Conservation (phyloP, 2,797 vertebrate species). For the Enteromius argenteus region DNA sequence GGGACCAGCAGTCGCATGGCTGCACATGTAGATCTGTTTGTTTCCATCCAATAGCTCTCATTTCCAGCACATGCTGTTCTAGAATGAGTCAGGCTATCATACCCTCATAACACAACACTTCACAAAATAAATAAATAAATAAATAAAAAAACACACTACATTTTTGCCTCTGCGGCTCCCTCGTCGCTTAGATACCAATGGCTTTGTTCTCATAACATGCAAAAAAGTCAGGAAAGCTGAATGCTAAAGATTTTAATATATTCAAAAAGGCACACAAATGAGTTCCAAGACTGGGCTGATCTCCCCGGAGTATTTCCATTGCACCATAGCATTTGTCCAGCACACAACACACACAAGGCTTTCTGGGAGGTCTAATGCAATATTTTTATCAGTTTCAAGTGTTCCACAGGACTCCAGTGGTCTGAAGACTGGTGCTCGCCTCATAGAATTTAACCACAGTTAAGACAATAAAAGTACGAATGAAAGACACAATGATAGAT, state of each 20-base stretch:
- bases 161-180: not conserved
- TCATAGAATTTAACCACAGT: slow-evolving; percentile 28
- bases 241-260: slow-evolving; percentile 72
- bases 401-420: slow-evolving; percentile 31
- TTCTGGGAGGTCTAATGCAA: slow-evolving; percentile 30
- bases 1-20: slow-evolving; percentile 7
- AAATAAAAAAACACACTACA: not conserved
- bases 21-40: slow-evolving; percentile 22
- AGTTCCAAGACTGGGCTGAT: slow-evolving; percentile 49
- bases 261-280: slow-evolving; percentile 74
- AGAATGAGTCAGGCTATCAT: slow-evolving; percentile 30
- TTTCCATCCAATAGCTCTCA: slow-evolving; percentile 24
- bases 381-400: slow-evolving; percentile 43
- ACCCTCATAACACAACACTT: slow-evolving; percentile 20
- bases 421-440: slow-evolving; percentile 15
- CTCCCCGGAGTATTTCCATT: slow-evolving; percentile 49
- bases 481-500: slow-evolving; percentile 29
- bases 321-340: slow-evolving; percentile 39
- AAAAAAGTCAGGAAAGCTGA: slow-evolving; percentile 63
- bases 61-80: slow-evolving; percentile 31
- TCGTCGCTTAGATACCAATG: slow-evolving; percentile 47
- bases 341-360: not conserved
- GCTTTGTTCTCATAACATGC: slow-evolving; percentile 60
- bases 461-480: slow-evolving; percentile 35
- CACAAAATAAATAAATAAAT: slow-evolving; percentile 27